phyloP scores from a whole-genome alignment of 1,140 invertebrate species.

The Heliothis virescens region DNA sequence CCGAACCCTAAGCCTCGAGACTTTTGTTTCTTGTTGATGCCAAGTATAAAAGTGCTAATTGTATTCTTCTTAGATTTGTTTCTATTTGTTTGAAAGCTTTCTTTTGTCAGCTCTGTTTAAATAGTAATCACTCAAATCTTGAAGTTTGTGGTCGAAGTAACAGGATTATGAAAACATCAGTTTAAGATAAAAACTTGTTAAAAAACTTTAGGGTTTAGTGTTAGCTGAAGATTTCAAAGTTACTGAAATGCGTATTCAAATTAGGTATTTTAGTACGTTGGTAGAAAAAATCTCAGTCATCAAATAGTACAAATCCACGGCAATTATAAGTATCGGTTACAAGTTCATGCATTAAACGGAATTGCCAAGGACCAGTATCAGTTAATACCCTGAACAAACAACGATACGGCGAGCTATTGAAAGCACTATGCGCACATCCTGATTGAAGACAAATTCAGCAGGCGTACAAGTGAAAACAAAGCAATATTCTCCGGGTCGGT shows the following conservation, averaged over 20 bases:
- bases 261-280: too few species aligned
- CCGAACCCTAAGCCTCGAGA: slow-evolving; percentile 22
- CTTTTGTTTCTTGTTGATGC: slow-evolving; percentile 38
- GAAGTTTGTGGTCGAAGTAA: slow-evolving; percentile 43
- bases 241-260: too few species aligned
- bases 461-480: slow-evolving; percentile 67
- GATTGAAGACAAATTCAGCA: slow-evolving; percentile 55
- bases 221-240: neutral
- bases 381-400: slow-evolving; percentile 24
- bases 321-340: too few species aligned
- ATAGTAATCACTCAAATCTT: slow-evolving; percentile 20
- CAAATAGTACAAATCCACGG: neutral
- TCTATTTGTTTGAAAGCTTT: neutral
- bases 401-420: slow-evolving; percentile 1
- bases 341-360: too few species aligned
- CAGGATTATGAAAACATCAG: slow-evolving; percentile 58
- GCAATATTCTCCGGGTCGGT: slow-evolving; percentile 65
- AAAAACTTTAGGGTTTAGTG: slow-evolving; percentile 44
- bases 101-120: slow-evolving; percentile 2
- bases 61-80: slow-evolving; percentile 32
- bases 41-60: slow-evolving; percentile 52
- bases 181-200: slow-evolving; percentile 48
- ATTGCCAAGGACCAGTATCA: neutral
- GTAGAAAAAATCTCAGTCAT: neutral
- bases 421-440: slow-evolving; percentile 33